Evolutionary conservation across 2,888 invertebrate species (phyloP), one percentile per base, ranked within the genome.

Genomic region (Acleris sparsana): DNA sequence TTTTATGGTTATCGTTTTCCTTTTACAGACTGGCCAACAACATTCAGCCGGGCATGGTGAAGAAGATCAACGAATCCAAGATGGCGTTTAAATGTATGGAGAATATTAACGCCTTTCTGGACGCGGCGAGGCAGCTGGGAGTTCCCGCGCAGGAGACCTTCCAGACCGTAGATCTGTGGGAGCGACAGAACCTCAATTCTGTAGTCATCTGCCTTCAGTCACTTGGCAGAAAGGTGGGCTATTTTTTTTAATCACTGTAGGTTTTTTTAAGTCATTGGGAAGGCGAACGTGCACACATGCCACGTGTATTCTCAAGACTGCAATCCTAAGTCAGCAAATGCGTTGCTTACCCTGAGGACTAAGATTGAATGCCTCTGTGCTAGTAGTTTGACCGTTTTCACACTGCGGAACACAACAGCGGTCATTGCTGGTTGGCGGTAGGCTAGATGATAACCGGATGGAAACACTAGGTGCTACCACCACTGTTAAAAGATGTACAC

Each of bases 61-160:
- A 98, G 93, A 98, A 98, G 92, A 95, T 99, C 75, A 99, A 99
- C 88, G 95, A 95, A 76, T 96, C 96, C 67, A 95, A 95, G 82
- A 96, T 98, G 96, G 98, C 97, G 68, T 99, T 99, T 92, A 99
- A 99, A 84, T 98, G 98, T 90, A 99, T 99, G 99, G 99, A 99
- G 92, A 99, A 99, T 87, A 99, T 99, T 77, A 98, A 98, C 88
- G 97, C 96, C 29, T 99, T 99, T 92, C 92, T 98, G 68, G 97
- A 96, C 73, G 96, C 96, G 11, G 97, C 97, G 64, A 95, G 95
- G 82, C 94, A 94, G 66, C 93, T 98, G 71, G 99, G 99, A 49
- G 98, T 99, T 4, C 97, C 97, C 1, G 96, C 97, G 22, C 97
- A 97, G 83, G 99, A 99, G 91, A 96, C 97, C 57, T 99, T 99